Evolutionary conservation across 2,797 vertebrate genomes (phyloP).

Genomic region (Parauchenoglanis punctatus): DNA sequence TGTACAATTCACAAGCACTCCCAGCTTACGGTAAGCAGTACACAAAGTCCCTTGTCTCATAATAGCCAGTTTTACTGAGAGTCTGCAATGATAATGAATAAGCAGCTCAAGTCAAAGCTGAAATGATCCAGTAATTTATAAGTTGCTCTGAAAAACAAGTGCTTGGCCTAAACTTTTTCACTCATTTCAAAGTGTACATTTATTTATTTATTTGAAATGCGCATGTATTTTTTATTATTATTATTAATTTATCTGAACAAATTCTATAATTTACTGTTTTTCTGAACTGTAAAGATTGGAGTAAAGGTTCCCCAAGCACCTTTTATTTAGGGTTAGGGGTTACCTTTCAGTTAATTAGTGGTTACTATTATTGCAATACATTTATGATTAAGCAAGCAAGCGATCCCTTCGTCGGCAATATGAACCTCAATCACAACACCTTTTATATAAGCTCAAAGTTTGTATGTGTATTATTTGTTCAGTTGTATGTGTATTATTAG

Average conservation of each 20-base stretch:
- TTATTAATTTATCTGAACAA: background rate
- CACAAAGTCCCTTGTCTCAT: slow-evolving; percentile 51
- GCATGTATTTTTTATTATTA: slow-evolving; percentile 23
- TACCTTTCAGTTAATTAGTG: background rate
- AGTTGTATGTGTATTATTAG: background rate
- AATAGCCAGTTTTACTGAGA: slow-evolving; percentile 48
- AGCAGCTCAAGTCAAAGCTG: slow-evolving; percentile 42
- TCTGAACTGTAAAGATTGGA: no score
- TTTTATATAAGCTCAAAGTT: background rate
- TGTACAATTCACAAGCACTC: slow-evolving; percentile 50
- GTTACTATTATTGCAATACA: background rate
- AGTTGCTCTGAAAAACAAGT: slow-evolving; percentile 15
- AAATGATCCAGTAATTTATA: slow-evolving; percentile 45
- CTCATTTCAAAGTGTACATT: background rate
- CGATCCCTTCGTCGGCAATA: background rate
- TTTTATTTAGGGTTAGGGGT: background rate
- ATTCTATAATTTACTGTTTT: background rate
- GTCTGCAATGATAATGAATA: slow-evolving; percentile 51
- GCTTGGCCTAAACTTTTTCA: slow-evolving; percentile 31
- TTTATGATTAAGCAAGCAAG: background rate
- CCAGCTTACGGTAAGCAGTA: slow-evolving; percentile 46
- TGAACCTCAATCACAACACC: background rate
- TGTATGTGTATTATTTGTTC: background rate
- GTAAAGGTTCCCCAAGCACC: background rate
- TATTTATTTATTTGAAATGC: slow-evolving; percentile 4